A percentile compares a stretch with the other conserved stretches of the same genome.
These are phyloP conservation scores for Sciurus niger DNA, from an alignment of 2,113 vertebrate genomes.

Conservation along the genomic window DNA sequence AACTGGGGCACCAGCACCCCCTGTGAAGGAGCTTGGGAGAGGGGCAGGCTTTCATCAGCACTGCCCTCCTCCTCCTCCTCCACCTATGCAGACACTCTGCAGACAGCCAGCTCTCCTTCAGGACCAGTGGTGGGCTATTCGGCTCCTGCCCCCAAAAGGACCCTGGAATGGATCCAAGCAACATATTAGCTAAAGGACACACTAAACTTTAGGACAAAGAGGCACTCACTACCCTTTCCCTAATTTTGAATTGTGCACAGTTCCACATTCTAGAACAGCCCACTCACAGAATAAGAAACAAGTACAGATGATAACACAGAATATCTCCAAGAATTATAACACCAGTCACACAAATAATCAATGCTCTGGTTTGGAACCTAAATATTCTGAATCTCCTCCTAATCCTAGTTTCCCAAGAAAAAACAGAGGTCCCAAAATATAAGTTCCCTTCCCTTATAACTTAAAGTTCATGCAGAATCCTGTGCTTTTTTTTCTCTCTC, in stretches of 20 bases:
- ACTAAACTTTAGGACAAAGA: not conserved
- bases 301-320: not conserved
- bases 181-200: not conserved
- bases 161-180: not conserved
- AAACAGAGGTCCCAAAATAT: not conserved
- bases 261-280: not conserved
- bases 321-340: not conserved
- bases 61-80: not conserved
- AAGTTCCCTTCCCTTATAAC: not conserved
- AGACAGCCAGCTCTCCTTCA: not conserved
- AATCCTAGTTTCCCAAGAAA: not conserved
- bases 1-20: not conserved
- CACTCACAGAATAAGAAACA: not conserved
- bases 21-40: not conserved
- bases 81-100: rapidly evolving
- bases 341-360: not conserved
- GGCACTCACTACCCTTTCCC: not conserved
- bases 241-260: not conserved
- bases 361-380: too few species aligned
- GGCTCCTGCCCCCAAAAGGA: not conserved
- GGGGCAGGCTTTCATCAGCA: not conserved
- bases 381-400: not conserved
- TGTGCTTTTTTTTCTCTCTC: not conserved
- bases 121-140: rapidly evolving
- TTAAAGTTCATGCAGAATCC: not conserved